phyloP scores from a whole-genome alignment of 2,113 vertebrate species.

The Aspiorhynchus laticeps region DNA sequence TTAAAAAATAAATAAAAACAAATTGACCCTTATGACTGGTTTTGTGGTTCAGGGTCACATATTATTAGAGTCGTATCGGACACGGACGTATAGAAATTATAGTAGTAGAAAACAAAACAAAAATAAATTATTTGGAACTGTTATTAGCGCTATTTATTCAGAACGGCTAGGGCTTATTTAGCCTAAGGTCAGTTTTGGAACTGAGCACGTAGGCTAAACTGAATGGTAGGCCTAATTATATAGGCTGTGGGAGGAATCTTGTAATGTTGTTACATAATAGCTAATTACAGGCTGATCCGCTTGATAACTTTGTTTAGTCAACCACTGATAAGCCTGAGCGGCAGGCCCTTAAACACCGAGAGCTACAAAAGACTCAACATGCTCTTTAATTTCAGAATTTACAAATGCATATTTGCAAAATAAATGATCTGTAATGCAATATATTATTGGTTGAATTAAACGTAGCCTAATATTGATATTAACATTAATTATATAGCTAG shows the following conservation, averaged over 20 bases:
- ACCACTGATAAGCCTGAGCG: slow-evolving; percentile 26
- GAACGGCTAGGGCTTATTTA: background rate
- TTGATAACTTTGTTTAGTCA: slow-evolving; percentile 42
- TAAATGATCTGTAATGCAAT: background rate
- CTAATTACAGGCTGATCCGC: slow-evolving; percentile 35
- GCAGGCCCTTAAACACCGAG: background rate
- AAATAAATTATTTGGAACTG: background rate
- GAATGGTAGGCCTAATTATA: background rate
- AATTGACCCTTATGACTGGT: no score
- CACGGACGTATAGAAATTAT: background rate
- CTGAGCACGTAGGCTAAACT: background rate
- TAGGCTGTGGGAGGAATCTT: background rate
- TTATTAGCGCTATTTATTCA: background rate
- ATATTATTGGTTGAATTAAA: background rate
- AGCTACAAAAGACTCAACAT: background rate
- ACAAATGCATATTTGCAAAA: background rate
- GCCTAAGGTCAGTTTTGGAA: background rate
- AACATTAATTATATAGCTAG: background rate
- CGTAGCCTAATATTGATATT: background rate
- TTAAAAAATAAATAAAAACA: no score
- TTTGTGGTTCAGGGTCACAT: no score
- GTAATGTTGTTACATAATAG: slow-evolving; percentile 34
- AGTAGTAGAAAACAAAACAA: background rate
- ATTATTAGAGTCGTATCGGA: no score
- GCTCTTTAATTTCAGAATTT: background rate